phyloP scores from a whole-genome alignment of 2,113 vertebrate species.

The Carlito syrichta region DNA sequence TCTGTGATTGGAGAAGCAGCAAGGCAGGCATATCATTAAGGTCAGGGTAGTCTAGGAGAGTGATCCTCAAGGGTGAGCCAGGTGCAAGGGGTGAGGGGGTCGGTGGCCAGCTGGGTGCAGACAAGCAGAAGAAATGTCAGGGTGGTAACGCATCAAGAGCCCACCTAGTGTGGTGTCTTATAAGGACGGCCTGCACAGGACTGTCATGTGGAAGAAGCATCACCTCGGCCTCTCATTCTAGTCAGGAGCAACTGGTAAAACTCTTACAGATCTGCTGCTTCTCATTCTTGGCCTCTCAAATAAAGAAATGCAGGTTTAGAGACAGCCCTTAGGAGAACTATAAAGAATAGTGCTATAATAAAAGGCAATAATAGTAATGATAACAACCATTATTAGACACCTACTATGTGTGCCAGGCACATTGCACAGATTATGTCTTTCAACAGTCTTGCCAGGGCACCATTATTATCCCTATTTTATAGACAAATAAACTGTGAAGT shows the following conservation, averaged over 20 bases:
- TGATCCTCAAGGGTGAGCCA: not conserved
- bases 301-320: not conserved
- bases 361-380: not conserved
- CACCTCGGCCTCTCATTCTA: not conserved
- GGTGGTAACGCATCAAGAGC: not conserved
- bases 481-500: not conserved
- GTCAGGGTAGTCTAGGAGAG: not conserved
- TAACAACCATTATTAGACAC: no score
- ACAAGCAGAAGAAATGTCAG: not conserved
- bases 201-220: not conserved
- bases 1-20: not conserved
- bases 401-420: not conserved
- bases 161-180: not conserved
- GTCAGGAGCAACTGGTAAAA: not conserved
- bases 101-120: not conserved
- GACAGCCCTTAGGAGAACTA: not conserved
- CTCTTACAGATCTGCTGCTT: not conserved
- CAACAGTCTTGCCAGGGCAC: not conserved
- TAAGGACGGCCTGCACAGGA: not conserved
- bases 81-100: not conserved
- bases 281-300: not conserved
- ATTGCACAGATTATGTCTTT: rapidly evolving
- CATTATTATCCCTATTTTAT: no score
- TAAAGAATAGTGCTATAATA: not conserved
- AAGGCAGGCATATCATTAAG: not conserved